These are phyloP conservation scores for Vesta saturnalis DNA, from an alignment of 2,888 invertebrate species.

Conservation along the genomic window DNA sequence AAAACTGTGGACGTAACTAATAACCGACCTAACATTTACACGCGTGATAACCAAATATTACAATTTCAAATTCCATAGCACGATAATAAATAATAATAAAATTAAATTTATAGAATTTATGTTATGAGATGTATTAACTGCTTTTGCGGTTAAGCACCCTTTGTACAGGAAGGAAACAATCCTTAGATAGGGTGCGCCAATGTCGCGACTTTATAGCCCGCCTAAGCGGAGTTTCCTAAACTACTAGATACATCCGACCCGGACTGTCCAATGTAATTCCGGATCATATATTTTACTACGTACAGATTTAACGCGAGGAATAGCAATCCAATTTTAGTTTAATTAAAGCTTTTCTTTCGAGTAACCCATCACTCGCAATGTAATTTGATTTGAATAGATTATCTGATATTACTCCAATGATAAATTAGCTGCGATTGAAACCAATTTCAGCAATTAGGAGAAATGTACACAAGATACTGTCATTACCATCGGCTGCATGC, in stretches of 20 bases:
- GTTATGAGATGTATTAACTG: conserved; percentile 21
- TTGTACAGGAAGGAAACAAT: conserved; percentile 47
- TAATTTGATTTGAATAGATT: background rate
- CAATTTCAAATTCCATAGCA: conserved; percentile 20
- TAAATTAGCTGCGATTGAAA: conserved; percentile 19
- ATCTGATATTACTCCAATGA: background rate
- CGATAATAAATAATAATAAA: conserved; percentile 34
- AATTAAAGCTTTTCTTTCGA: too few relatives aligned
- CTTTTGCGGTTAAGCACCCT: conserved; percentile 31
- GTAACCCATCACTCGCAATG: too few relatives aligned
- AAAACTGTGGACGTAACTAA: conserved; percentile 4
- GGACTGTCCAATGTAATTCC: conserved; percentile 31
- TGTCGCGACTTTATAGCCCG: conserved; percentile 49
- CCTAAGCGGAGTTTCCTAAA: conserved; percentile 46
- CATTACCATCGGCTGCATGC: conserved; percentile 18
- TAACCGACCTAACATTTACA: background rate
- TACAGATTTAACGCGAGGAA: background rate
- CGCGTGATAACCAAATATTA: conserved; percentile 7
- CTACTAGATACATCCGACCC: conserved; percentile 43
- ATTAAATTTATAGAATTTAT: conserved; percentile 29
- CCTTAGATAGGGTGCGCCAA: conserved; percentile 43
- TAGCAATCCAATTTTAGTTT: too few relatives aligned
- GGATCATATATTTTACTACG: conserved; percentile 19
- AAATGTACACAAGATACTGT: conserved; percentile 15
- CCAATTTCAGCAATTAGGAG: conserved; percentile 17